Conservation (phyloP, 1,140 invertebrate genomes). For the Tetragnatha versicolor region DNA sequence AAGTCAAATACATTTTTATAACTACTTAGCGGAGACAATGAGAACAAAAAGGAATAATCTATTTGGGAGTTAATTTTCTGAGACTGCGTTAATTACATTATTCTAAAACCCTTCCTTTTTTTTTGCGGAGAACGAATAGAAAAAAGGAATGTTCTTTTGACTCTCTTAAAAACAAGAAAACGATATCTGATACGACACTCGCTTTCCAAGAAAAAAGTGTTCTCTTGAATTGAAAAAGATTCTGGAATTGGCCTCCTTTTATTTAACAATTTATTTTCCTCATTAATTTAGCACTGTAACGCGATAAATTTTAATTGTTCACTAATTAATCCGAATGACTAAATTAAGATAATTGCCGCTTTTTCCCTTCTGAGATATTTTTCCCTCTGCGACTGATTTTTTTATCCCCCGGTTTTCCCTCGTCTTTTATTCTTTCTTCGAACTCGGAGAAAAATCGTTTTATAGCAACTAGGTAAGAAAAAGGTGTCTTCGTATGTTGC, state of each 20-base stretch:
- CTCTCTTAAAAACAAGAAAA: conserved; percentile 27
- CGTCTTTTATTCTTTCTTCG: not conserved
- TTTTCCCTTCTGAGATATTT: conserved; percentile 24
- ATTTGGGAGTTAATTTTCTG: conserved; percentile 45
- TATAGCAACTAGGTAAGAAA: not conserved
- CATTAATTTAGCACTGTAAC: conserved; percentile 51
- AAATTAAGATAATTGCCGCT: conserved; percentile 44
- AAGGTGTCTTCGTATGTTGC: too few species aligned
- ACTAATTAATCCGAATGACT: conserved; percentile 51
- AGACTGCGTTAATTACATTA: conserved; percentile 49
- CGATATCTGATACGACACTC: conserved; percentile 43
- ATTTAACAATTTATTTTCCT: conserved; percentile 51
- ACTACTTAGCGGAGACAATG: conserved; percentile 10
- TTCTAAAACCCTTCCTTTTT: conserved; percentile 27
- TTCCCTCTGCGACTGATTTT: too few species aligned
- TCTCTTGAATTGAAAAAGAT: conserved; percentile 34
- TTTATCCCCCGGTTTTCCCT: not conserved
- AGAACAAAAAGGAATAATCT: conserved; percentile 29
- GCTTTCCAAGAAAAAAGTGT: conserved; percentile 24
- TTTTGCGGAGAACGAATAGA: not conserved
- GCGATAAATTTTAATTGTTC: conserved; percentile 55
- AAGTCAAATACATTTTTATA: conserved; percentile 51
- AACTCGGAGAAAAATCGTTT: not conserved
- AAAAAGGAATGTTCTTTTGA: conserved; percentile 27
- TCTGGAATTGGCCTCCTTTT: conserved; percentile 24